Base-by-base conservation (phyloP, 2,797 vertebrate genomes). In the Alectoris magna region DNA sequence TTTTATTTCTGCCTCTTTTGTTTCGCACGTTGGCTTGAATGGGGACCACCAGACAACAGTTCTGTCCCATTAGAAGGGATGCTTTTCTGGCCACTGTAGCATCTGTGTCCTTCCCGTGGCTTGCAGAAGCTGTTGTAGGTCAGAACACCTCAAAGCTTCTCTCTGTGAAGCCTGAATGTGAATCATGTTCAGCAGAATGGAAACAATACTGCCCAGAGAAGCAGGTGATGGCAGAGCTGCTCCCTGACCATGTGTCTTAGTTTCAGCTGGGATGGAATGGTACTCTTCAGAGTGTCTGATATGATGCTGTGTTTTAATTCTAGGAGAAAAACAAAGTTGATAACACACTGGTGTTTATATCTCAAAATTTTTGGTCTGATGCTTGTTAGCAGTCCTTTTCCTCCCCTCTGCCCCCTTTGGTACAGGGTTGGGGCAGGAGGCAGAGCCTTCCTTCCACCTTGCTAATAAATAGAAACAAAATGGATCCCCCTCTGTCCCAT, bases 1-100 rank as follows among this genome's bases (percentile, higher is more conserved):
- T 81, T 96, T 53, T 86, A 73, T 29, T 92, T 53, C 21, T 43
- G 55, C 24, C 41, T 74, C 66, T 66, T 88, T 80, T 84, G 60
- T 94, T 91, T 88, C 73, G 70, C 15, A 73, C 15, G 76, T n/a
- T 91, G 86, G 21, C 60, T 90, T 1, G 1, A 51, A 87, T 63
- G 34, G 89, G 53, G 48, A 38, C 44, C 44, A 60, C 26, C 34
- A 59, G 41, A 17, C 46, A 74, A 14, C 14, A 63, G 55, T 18
- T 17, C 43, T 36, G 49, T 49, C 59, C 69, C 84, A 46, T 13
- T 66, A 29, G 26, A 86, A 39, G 17, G 3, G 17, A 77, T 26
- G 36, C 5, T 56, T 48, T 64, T 74, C 51, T 58, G 43, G 12
- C 29, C 72, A 7, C 46, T 41, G 1, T 9, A 48, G 34, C 27